These are phyloP conservation scores for Caenorhabditis latens DNA, from an alignment of 1,140 invertebrate genomes.

Conservation along the genomic window DNA sequence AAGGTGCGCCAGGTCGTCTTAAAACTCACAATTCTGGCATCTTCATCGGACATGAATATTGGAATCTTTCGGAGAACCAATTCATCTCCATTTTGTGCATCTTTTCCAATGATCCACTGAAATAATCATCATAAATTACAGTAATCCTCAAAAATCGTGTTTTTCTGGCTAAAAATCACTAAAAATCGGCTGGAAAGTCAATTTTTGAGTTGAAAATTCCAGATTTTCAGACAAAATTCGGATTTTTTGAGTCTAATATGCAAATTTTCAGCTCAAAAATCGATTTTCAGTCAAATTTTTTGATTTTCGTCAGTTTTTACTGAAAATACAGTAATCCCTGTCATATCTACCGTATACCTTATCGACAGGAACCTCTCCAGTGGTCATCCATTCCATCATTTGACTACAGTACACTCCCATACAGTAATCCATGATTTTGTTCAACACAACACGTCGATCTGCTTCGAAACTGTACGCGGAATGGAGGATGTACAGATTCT, in stretches of 20 bases:
- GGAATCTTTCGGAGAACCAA: not conserved
- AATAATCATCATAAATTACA: not conserved
- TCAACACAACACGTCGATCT: not conserved
- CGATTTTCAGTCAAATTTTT: too few species aligned
- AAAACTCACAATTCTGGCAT: conserved; percentile 37
- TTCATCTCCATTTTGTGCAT: not conserved
- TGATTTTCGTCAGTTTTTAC: too few species aligned
- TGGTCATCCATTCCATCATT: conserved; percentile 46
- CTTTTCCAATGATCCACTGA: conserved; percentile 51
- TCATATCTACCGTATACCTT: not conserved
- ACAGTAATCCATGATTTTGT: conserved; percentile 18
- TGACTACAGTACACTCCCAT: conserved; percentile 43
- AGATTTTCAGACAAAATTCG: too few species aligned
- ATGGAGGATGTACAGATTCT: not conserved
- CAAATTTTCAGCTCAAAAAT: too few species aligned
- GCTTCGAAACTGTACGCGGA: not conserved
- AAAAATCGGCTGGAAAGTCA: too few species aligned
- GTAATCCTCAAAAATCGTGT: too few species aligned
- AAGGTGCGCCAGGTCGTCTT: too few species aligned
- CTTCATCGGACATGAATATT: not conserved
- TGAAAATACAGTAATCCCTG: not conserved
- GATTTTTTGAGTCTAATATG: too few species aligned
- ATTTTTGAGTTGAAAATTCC: too few species aligned
- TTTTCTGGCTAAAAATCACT: too few species aligned
- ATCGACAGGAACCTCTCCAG: conserved; percentile 18